A percentile compares a stretch with the other conserved stretches of the same genome.
These are phyloP conservation scores for Lepidochrysops patricia DNA, from an alignment of 2,888 invertebrate genomes.

Conservation along the genomic window DNA sequence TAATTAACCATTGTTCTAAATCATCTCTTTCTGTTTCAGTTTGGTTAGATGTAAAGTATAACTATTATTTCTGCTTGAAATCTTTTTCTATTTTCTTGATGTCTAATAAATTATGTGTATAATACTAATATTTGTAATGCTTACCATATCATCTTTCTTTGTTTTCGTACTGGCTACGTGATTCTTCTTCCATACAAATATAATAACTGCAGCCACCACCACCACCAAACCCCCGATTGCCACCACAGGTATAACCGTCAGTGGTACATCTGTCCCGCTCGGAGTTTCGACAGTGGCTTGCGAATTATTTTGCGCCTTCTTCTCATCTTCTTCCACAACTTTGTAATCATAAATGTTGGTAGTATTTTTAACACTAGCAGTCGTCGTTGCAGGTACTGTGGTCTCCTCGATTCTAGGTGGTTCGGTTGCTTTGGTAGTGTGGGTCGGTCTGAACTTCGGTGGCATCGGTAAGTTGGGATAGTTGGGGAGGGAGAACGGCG, in stretches of 20 bases:
- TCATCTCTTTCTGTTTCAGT: neutral
- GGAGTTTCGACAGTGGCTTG: constrained; percentile 50
- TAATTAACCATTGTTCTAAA: neutral
- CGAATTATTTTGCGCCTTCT: constrained; percentile 34
- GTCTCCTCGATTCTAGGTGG: constrained; percentile 33
- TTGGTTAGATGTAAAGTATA: neutral
- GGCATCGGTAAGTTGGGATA: constrained; percentile 31
- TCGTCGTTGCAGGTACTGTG: constrained; percentile 49
- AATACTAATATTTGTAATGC: constrained; percentile 23
- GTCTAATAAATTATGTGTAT: neutral
- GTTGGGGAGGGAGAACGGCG: constrained; percentile 37
- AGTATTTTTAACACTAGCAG: constrained; percentile 33
- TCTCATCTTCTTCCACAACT: constrained; percentile 30
- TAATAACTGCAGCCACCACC: constrained; percentile 78
- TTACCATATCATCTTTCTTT: constrained; percentile 84
- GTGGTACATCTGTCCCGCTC: constrained; percentile 63
- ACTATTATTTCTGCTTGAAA: neutral
- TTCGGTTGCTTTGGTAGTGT: constrained; percentile 48
- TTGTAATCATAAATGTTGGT: constrained; percentile 38
- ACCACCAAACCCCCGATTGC: constrained; percentile 81
- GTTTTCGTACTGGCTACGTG: constrained; percentile 77
- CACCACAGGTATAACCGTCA: constrained; percentile 80
- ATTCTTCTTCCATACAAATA: constrained; percentile 82
- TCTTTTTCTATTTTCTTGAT: too few relatives aligned
- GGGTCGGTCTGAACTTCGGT: constrained; percentile 37